phyloP scores from a whole-genome alignment of 2,797 vertebrate genomes.

The Sciurus carolinensis region DNA sequence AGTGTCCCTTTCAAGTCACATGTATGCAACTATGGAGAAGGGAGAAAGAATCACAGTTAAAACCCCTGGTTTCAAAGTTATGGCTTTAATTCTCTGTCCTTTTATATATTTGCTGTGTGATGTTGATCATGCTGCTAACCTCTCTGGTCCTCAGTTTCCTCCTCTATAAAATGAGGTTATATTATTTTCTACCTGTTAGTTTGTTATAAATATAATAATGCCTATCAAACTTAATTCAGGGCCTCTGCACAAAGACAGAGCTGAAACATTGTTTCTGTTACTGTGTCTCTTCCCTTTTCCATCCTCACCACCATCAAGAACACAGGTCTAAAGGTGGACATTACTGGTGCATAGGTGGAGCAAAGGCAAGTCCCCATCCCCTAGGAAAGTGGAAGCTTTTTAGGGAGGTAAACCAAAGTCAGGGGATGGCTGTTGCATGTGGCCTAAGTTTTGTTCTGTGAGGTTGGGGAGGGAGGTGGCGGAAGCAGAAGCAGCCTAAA shows the following conservation, averaged over 20 bases:
- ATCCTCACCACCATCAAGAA: background rate
- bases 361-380: background rate
- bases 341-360: rapidly evolving
- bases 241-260: background rate
- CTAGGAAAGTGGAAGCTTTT: background rate
- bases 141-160: constrained; percentile 25
- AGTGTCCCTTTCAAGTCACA: background rate
- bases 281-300: background rate
- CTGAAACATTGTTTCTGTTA: rapidly evolving
- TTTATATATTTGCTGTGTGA: background rate
- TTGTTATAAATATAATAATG: background rate
- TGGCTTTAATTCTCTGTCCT: background rate
- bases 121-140: background rate
- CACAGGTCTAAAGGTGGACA: rapidly evolving
- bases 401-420: background rate
- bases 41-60: background rate
- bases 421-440: background rate
- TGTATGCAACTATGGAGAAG: background rate
- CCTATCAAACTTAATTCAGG: background rate
- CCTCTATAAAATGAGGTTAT: background rate
- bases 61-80: background rate
- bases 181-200: background rate
- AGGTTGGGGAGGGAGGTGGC: background rate
- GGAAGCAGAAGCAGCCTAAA: background rate
- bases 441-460: background rate